Evolutionary conservation across 2,797 vertebrate species (phyloP).

Genomic region (Pelochelys cantorii): DNA sequence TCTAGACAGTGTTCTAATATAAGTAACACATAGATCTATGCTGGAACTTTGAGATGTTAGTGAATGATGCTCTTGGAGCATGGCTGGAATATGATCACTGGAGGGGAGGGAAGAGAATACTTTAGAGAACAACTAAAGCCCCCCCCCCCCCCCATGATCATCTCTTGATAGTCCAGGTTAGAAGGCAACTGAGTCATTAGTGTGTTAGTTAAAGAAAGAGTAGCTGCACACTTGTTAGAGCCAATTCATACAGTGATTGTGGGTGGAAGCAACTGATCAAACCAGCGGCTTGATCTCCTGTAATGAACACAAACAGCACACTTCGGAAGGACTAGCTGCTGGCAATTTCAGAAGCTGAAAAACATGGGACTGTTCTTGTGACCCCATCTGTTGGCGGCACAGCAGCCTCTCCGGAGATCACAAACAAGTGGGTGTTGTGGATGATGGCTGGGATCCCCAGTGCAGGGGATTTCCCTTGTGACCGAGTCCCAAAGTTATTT

Average conservation of each 20-base stretch:
- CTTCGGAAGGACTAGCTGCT: constrained; percentile 59
- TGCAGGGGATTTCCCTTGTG: constrained; percentile 52
- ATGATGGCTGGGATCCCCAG: constrained; percentile 59
- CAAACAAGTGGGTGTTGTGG: constrained; percentile 53
- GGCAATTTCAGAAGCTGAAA: constrained; percentile 36
- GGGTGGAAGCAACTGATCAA: constrained; percentile 53
- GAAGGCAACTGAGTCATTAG: constrained; percentile 41
- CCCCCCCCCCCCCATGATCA: neutral
- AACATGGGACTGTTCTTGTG: constrained; percentile 31
- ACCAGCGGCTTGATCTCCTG: constrained; percentile 51
- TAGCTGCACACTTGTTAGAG: constrained; percentile 29
- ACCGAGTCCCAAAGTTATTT: constrained; percentile 22
- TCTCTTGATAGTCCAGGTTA: neutral
- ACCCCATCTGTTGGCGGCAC: constrained; percentile 44
- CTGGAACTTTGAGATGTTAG: neutral
- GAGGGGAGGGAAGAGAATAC: neutral
- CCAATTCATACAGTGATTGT: constrained; percentile 60
- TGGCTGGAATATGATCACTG: neutral
- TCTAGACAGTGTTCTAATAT: neutral
- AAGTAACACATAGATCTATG: neutral
- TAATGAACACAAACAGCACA: constrained; percentile 61
- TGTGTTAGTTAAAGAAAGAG: constrained; percentile 9
- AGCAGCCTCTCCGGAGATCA: constrained; percentile 49
- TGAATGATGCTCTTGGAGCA: neutral
- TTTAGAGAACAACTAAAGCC: neutral